Base-by-base conservation (phyloP, 2,888 invertebrate genomes). In the Serrognathus titanus region DNA sequence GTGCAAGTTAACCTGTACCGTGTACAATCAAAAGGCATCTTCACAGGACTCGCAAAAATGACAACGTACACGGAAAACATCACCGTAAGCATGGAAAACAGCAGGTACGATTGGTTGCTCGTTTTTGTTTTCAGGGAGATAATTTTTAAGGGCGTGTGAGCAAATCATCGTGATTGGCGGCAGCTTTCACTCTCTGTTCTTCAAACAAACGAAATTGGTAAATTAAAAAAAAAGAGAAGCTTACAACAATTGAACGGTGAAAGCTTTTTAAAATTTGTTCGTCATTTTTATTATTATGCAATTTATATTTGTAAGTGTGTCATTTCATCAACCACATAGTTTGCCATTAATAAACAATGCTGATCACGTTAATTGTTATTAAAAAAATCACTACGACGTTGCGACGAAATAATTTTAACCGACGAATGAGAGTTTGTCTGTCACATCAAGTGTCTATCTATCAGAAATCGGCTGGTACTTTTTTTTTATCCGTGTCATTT, bases 81-180 rank as follows among this genome's bases (percentile, higher is more conserved):
- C 52, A 67, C 65, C 12, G 61, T 62, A 24, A 69, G 63, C 59
- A 69, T 70, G 68, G 70, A 70, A 61, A 68, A 69, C 20, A 65
- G 66, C 64, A 69, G 70, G 70, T 70, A 63, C 46, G 59, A 49
- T 20, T 51, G 48, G 46, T 39, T 45, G 31, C 38, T 20, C 20
- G 8, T 46, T 9, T 38, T 11, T 31, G 24, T 16, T 16, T 41
- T 11, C 13, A 16, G 41, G 41, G 41, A 13, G 38, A 11, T 11
- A 11, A 16, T 16, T 10, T 50, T 41, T 39, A 12, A 45, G 52
- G 52, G 52, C 52, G 52, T 52, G 52, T 45, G 24, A 43, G 10
- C 13, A 16, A 43, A 43, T 43, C 20, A 11, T 43, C n/a, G 16
- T 7, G 24, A 13, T 49, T 36, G 12, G 24, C 16, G 12, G 24